phyloP scores from a whole-genome alignment of 2,113 vertebrate species.

The Bubalus kerabau region DNA sequence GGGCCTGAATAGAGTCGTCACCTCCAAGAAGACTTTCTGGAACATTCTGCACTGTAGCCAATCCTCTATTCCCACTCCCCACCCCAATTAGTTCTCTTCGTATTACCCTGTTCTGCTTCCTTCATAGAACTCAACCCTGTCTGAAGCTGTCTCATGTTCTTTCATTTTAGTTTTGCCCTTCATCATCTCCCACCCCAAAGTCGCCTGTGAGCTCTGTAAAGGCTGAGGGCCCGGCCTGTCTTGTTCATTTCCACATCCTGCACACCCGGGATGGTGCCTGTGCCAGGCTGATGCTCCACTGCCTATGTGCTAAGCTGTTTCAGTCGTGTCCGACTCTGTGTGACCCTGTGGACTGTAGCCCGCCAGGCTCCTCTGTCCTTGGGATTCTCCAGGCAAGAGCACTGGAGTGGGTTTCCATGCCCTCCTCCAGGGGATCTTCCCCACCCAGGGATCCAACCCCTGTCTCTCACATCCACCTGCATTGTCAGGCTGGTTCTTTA shows the following conservation, averaged over 20 bases:
- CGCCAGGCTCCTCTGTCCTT: neutral
- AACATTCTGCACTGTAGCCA: neutral
- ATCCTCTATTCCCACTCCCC: neutral
- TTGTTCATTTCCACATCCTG: neutral
- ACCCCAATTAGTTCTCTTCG: neutral
- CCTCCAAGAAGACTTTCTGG: neutral
- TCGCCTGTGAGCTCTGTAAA: neutral
- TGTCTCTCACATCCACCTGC: neutral
- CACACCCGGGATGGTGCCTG: neutral
- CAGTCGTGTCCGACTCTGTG: neutral
- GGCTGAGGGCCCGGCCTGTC: neutral
- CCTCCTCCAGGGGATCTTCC: neutral
- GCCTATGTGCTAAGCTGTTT: neutral
- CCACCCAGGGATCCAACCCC: neutral
- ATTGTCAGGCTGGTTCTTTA: neutral
- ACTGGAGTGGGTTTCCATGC: neutral
- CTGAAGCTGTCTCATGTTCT: neutral
- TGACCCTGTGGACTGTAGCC: neutral
- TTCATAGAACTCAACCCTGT: neutral
- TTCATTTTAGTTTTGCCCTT: neutral
- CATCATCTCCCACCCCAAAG: fast-evolving
- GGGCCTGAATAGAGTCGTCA: neutral
- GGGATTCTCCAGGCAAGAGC: neutral
- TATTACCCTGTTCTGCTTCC: neutral
- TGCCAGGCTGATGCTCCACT: neutral